A percentile compares a stretch with the other conserved stretches of the same genome.
phyloP scores from a whole-genome alignment of 2,113 vertebrate genomes.

The Tamias sibiricus region DNA sequence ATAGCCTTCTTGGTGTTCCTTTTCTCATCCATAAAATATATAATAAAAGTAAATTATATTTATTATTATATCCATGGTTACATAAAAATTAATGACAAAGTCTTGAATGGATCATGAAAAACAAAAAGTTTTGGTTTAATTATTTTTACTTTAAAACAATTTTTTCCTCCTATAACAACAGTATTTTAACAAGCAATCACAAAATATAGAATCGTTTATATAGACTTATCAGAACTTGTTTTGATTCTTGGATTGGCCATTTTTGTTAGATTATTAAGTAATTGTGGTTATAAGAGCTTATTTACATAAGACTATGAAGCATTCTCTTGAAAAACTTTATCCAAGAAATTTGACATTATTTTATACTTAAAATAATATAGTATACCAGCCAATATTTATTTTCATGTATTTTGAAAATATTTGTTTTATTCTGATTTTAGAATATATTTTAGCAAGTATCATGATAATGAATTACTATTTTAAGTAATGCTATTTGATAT shows the following conservation, averaged over 20 bases:
- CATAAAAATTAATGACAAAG: constrained; percentile 15
- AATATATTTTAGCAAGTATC: constrained; percentile 38
- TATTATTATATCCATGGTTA: background rate
- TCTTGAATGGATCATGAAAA: background rate
- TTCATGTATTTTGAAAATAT: constrained; percentile 61
- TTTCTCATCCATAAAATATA: constrained; percentile 38
- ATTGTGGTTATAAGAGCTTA: constrained; percentile 2
- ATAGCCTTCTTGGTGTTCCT: constrained; percentile 25
- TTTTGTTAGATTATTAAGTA: constrained; percentile 37
- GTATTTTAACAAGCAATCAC: constrained; percentile 1
- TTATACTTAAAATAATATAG: constrained; percentile 41
- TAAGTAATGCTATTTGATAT: constrained; percentile 57
- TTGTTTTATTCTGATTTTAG: constrained; percentile 22
- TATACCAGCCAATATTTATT: constrained; percentile 26
- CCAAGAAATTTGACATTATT: background rate
- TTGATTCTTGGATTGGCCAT: background rate
- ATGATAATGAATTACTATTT: constrained; percentile 68
- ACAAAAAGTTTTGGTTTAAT: background rate
- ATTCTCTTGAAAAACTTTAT: background rate
- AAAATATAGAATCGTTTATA: background rate
- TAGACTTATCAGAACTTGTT: background rate
- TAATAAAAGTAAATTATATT: constrained; percentile 36
- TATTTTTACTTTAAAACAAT: constrained; percentile 21
- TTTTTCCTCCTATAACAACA: background rate
- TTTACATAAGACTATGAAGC: background rate